Percentiles rank a stretch among this genome's conserved stretches.
Conservation (phyloP, 1,140 invertebrate genomes). For the Dendrolimus punctatus region DNA sequence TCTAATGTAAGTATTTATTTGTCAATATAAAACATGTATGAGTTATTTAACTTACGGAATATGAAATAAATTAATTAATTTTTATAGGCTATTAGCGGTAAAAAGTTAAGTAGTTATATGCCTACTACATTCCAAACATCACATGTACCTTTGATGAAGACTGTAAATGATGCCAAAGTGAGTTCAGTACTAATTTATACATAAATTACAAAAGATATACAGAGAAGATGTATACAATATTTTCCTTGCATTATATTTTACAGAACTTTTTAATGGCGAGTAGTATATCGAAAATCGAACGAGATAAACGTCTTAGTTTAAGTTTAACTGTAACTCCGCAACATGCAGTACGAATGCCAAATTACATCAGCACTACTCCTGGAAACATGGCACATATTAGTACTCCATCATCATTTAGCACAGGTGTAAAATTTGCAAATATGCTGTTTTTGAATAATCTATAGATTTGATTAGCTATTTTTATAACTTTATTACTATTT, state of each 20-base stretch:
- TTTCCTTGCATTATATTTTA: constrained; percentile 11
- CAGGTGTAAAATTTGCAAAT: constrained; percentile 17
- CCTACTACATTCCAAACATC: constrained; percentile 32
- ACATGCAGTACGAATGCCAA: constrained; percentile 14
- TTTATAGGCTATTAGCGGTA: too few relatives aligned
- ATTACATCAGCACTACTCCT: constrained; percentile 12
- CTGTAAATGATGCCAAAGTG: constrained; percentile 46
- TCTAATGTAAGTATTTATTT: constrained; percentile 5
- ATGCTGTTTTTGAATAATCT: too few relatives aligned
- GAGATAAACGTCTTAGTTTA: constrained; percentile 22
- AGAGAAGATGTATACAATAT: constrained; percentile 1
- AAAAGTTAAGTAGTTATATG: constrained; percentile 1
- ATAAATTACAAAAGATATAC: background rate
- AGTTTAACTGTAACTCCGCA: constrained; percentile 33
- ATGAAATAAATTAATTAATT: too few relatives aligned
- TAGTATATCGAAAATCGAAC: constrained; percentile 21
- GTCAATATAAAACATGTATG: too few relatives aligned
- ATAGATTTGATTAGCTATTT: too few relatives aligned
- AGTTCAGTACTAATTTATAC: constrained; percentile 11
- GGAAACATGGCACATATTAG: constrained; percentile 12
- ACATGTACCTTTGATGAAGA: constrained; percentile 38
- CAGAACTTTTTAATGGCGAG: constrained; percentile 44
- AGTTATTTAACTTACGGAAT: too few relatives aligned
- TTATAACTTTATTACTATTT: background rate
- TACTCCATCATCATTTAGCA: constrained; percentile 18